These are phyloP conservation scores for Paramormyrops hopkinsi DNA, from an alignment of 2,797 vertebrate species.

Conservation along the genomic window DNA sequence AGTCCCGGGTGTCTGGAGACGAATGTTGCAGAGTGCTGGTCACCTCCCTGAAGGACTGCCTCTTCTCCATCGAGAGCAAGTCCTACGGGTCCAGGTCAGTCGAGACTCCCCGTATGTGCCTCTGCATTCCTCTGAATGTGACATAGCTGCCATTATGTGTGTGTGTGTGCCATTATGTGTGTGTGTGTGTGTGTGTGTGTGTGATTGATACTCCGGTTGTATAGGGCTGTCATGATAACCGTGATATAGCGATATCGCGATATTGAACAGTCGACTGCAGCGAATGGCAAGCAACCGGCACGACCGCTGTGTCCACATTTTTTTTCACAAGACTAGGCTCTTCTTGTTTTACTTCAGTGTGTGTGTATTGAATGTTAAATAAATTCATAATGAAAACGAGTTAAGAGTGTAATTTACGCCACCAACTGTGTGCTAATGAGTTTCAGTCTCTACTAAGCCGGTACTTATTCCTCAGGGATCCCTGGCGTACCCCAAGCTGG, in stretches of 20 bases:
- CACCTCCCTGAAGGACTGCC: constrained; percentile 88
- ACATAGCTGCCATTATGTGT: background rate
- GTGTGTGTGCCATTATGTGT: background rate
- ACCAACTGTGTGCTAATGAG: background rate
- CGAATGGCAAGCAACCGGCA: background rate
- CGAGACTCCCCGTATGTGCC: background rate
- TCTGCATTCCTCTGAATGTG: background rate
- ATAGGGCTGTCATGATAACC: background rate
- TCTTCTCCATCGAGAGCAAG: constrained; percentile 74
- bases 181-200: background rate
- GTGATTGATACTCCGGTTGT: background rate
- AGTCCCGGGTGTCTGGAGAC: constrained; percentile 82
- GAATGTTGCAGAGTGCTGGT: constrained; percentile 85
- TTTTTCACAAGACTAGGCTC: background rate
- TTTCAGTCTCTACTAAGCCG: background rate
- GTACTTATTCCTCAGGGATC: background rate
- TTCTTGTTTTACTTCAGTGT: background rate
- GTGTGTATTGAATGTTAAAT: background rate
- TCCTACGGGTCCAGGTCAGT: constrained; percentile 64
- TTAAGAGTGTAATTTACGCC: background rate
- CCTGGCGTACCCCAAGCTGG: background rate
- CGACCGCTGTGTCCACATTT: background rate
- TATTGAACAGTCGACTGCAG: background rate
- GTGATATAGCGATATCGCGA: background rate
- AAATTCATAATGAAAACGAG: background rate